phyloP scores from a whole-genome alignment of 2,113 vertebrate genomes.

The Tychaedon coryphoeus region DNA sequence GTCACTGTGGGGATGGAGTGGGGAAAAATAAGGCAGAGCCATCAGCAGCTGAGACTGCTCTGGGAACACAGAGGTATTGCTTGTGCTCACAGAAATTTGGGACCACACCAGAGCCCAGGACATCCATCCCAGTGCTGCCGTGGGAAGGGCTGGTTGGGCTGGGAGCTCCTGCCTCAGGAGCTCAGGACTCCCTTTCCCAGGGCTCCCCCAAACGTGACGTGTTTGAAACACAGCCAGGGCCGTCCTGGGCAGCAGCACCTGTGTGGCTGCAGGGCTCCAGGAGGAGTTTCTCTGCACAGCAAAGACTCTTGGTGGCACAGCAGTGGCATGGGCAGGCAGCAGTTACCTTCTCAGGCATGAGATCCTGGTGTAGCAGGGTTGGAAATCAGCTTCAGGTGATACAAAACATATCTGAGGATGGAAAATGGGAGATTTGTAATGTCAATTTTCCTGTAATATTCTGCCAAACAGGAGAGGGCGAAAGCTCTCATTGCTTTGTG shows the following conservation, averaged over 20 bases:
- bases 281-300: neutral
- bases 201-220: fast-evolving
- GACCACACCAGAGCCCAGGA: no score
- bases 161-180: neutral
- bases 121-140: no score
- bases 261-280: neutral
- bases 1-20: neutral
- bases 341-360: neutral
- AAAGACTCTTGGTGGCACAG: neutral
- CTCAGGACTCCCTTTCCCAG: neutral
- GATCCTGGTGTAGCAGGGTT: no score
- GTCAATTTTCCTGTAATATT: neutral
- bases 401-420: no score
- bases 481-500: neutral
- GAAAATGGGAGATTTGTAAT: neutral
- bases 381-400: no score
- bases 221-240: neutral
- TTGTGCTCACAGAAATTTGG: no score
- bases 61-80: neutral
- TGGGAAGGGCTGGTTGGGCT: neutral
- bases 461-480: neutral
- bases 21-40: neutral
- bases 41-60: neutral
- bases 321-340: neutral
- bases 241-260: fast-evolving